Conservation (phyloP, 1,140 invertebrate species). For the Chrysopa pallens region DNA sequence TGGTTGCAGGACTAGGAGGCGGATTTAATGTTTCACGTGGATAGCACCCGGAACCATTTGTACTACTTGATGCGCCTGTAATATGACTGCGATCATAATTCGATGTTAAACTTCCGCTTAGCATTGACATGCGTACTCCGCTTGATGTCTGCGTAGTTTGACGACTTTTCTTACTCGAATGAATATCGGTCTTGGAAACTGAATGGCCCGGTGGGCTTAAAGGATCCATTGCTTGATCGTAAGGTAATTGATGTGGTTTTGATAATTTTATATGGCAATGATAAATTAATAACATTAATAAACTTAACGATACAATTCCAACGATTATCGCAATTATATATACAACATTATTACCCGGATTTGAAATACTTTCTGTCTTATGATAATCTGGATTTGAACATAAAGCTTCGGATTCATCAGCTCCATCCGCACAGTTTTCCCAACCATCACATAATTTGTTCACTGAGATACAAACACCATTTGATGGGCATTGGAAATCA, state of each 20-base stretch:
- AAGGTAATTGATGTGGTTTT: conserved; percentile 21
- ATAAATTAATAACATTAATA: conserved; percentile 25
- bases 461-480: conserved; percentile 5
- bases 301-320: conserved; percentile 25
- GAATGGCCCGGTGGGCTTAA: conserved; percentile 22
- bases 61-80: conserved; percentile 65
- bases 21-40: conserved; percentile 73
- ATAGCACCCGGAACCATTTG: conserved; percentile 40
- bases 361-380: conserved; percentile 9
- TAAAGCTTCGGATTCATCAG: conserved; percentile 42
- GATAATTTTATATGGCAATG: conserved; percentile 24
- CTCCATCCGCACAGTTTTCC: conserved; percentile 52
- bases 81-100: conserved; percentile 65
- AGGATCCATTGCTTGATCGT: conserved; percentile 40
- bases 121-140: conserved; percentile 41
- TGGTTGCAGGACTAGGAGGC: conserved; percentile 72
- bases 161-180: conserved; percentile 14
- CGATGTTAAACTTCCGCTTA: conserved; percentile 36
- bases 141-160: conserved; percentile 20
- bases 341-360: background rate
- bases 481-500: conserved; percentile 23
- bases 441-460: conserved; percentile 38
- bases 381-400: conserved; percentile 24
- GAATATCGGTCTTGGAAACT: conserved; percentile 4
- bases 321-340: conserved; percentile 20